Conservation (phyloP, 2,888 invertebrate genomes). For the Amblyjoppa fuscipennis region DNA sequence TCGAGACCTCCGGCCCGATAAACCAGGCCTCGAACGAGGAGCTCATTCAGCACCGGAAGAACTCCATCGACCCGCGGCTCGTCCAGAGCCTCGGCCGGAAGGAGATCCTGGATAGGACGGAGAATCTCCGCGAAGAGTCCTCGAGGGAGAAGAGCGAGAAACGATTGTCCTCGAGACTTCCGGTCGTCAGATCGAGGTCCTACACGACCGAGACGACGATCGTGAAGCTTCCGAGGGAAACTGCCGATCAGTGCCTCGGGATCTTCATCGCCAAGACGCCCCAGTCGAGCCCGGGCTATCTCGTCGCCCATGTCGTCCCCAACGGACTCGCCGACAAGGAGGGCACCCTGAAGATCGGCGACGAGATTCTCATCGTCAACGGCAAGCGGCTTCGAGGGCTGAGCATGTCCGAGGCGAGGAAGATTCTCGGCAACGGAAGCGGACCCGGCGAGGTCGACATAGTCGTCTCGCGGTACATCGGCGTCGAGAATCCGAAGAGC, state of each 20-base stretch:
- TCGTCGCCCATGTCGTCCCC: conserved; percentile 90
- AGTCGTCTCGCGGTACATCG: conserved; percentile 87
- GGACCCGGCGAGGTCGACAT: conserved; percentile 89
- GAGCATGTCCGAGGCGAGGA: conserved; percentile 89
- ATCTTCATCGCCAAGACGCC: conserved; percentile 90
- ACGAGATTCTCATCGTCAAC: conserved; percentile 91
- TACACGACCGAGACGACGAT: conserved; percentile 82
- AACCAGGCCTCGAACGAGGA: conserved; percentile 69
- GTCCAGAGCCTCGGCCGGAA: conserved; percentile 49
- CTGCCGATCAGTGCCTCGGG: conserved; percentile 89
- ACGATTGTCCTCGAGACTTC: conserved; percentile 54
- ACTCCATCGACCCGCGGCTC: conserved; percentile 42
- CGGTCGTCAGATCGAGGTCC: conserved; percentile 76
- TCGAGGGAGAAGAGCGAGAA: conserved; percentile 6
- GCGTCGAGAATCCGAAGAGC: conserved; percentile 75
- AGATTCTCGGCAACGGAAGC: conserved; percentile 87
- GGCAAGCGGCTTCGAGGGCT: conserved; percentile 89
- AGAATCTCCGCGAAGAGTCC: conserved; percentile 22
- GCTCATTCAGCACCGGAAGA: conserved; percentile 54
- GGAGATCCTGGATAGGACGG: conserved; percentile 27
- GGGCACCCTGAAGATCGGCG: conserved; percentile 89
- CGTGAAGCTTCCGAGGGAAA: conserved; percentile 87
- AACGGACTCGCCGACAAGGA: conserved; percentile 90
- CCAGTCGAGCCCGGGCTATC: conserved; percentile 86
- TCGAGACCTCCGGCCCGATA: conserved; percentile 66